These are phyloP conservation scores for Masticophis lateralis DNA, from an alignment of 2,797 vertebrate genomes.

Conservation along the genomic window DNA sequence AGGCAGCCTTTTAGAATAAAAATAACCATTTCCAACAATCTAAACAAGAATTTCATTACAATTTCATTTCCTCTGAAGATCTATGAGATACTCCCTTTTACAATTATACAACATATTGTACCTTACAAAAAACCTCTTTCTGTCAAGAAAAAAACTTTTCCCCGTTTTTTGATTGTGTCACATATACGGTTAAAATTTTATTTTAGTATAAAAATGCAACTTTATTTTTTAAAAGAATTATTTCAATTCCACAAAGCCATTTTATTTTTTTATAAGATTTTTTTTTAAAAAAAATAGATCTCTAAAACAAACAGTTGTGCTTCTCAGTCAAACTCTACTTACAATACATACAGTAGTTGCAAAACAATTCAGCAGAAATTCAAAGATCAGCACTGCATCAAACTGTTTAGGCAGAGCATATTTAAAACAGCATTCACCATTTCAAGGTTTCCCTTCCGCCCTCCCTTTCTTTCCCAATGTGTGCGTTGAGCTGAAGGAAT, in stretches of 20 bases:
- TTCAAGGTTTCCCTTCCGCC: background rate
- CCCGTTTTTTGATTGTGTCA: slow-evolving; percentile 43
- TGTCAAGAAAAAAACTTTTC: slow-evolving; percentile 55
- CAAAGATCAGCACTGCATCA: background rate
- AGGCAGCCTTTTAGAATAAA: slow-evolving; percentile 55
- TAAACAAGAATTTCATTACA: slow-evolving; percentile 64
- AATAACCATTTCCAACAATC: slow-evolving; percentile 59
- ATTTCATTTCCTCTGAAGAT: slow-evolving; percentile 65
- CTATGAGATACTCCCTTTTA: slow-evolving; percentile 41
- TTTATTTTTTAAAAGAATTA: slow-evolving; percentile 39
- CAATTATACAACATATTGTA: slow-evolving; percentile 25
- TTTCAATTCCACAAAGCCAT: slow-evolving; percentile 38
- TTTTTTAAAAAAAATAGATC: slow-evolving; percentile 1
- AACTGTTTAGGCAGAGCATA: background rate
- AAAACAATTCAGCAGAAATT: slow-evolving; percentile 40
- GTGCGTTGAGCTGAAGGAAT: background rate
- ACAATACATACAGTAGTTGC: background rate
- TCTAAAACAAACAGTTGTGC: slow-evolving; percentile 33
- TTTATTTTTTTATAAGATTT: background rate
- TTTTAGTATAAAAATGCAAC: slow-evolving; percentile 40
- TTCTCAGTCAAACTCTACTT: slow-evolving; percentile 28
- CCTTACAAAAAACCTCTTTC: slow-evolving; percentile 35
- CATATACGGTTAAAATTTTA: slow-evolving; percentile 32
- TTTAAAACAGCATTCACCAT: background rate
- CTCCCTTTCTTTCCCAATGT: background rate